A percentile compares a stretch with the other conserved stretches of the same genome.
These are phyloP conservation scores for Pelochelys cantorii DNA, from an alignment of 2,797 vertebrate species.

Conservation along the genomic window DNA sequence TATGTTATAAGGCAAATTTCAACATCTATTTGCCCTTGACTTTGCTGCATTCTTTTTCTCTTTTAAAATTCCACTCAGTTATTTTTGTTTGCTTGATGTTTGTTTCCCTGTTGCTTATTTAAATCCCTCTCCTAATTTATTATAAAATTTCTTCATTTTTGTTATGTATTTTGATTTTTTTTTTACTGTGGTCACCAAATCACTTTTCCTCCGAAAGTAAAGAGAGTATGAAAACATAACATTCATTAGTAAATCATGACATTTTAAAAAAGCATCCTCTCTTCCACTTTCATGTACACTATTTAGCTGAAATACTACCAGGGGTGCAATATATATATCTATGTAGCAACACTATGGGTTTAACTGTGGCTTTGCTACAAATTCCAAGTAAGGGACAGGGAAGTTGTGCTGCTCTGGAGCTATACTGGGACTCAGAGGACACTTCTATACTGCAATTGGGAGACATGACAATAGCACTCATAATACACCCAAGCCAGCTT, in stretches of 20 bases:
- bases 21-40: conserved; percentile 7
- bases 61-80: conserved; percentile 32
- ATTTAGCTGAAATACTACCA: not conserved
- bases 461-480: rapidly evolving
- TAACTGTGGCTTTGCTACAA: not conserved
- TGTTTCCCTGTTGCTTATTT: not conserved
- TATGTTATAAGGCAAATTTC: conserved; percentile 39
- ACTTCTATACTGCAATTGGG: not conserved
- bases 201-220: not conserved
- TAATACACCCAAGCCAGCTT: not conserved
- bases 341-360: not conserved
- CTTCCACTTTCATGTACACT: not conserved
- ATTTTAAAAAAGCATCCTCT: not conserved
- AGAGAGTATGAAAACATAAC: not conserved
- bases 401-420: not conserved
- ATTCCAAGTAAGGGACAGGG: not conserved
- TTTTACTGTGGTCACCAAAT: not conserved
- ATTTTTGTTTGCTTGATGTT: not conserved
- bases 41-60: conserved; percentile 11
- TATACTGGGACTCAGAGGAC: not conserved
- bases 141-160: not conserved
- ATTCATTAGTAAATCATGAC: not conserved
- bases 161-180: not conserved
- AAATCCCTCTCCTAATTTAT: conserved; percentile 19
- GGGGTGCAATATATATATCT: not conserved